phyloP scores from a whole-genome alignment of 2,888 invertebrate genomes.

The Herminia tarsipennalis region DNA sequence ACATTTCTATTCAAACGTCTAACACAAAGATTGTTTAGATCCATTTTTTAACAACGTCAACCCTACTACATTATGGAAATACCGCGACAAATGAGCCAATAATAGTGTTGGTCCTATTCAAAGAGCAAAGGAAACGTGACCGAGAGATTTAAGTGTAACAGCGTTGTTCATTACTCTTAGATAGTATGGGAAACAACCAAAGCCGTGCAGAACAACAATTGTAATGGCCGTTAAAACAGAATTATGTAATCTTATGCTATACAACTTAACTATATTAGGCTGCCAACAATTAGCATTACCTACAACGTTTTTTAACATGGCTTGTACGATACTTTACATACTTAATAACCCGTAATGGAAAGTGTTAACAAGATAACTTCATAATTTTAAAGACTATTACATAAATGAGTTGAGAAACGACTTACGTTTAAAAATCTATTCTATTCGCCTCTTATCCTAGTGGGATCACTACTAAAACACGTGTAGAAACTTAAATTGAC shows the following conservation, averaged over 20 bases:
- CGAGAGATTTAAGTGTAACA: conserved; percentile 40
- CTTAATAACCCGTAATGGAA: too few species aligned
- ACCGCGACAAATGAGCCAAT: conserved; percentile 41
- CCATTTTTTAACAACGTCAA: conserved; percentile 21
- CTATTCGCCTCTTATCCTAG: conserved; percentile 19
- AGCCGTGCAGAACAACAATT: conserved; percentile 2
- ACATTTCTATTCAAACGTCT: conserved; percentile 14
- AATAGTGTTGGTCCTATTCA: conserved; percentile 50
- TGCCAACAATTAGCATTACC: too few species aligned
- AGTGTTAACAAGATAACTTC: too few species aligned
- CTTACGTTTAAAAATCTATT: background rate
- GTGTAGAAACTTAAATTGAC: conserved; percentile 41
- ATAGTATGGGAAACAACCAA: conserved; percentile 11
- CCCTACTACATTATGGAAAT: conserved; percentile 27
- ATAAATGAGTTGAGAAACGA: too few species aligned
- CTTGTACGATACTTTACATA: background rate
- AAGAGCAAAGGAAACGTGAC: conserved; percentile 54
- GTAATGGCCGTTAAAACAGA: background rate
- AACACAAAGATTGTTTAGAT: conserved; percentile 3
- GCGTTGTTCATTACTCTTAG: conserved; percentile 25
- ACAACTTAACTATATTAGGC: background rate
- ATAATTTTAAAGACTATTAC: background rate
- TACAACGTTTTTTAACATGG: background rate
- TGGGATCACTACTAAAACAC: conserved; percentile 26
- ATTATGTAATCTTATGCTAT: conserved; percentile 1